phyloP scores from a whole-genome alignment of 2,113 vertebrate species.

The Capreolus pygargus region DNA sequence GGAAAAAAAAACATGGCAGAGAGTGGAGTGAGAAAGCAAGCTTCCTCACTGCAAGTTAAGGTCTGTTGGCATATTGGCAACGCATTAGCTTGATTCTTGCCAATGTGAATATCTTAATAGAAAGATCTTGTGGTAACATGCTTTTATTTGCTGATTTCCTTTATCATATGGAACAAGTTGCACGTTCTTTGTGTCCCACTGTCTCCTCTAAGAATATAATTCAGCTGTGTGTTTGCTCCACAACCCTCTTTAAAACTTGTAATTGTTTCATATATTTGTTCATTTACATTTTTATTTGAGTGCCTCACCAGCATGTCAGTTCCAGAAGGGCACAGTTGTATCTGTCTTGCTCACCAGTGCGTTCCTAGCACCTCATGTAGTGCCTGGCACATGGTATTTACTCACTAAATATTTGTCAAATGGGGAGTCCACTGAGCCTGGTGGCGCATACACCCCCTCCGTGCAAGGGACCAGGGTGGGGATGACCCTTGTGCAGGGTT shows the following conservation, averaged over 20 bases:
- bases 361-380: neutral
- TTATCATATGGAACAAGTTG: neutral
- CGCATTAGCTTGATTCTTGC: neutral
- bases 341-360: neutral
- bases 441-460: neutral
- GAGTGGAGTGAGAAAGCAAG: neutral
- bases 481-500: neutral
- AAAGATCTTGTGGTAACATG: neutral
- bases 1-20: neutral
- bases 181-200: neutral
- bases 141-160: slow-evolving; percentile 29
- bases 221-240: neutral
- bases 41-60: neutral
- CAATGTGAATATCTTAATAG: neutral
- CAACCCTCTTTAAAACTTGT: neutral
- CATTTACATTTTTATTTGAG: slow-evolving; percentile 16
- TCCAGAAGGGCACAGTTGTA: neutral
- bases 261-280: neutral
- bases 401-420: slow-evolving; percentile 44
- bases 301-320: neutral
- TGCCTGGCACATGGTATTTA: slow-evolving; percentile 29
- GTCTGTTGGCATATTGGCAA: neutral
- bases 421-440: neutral
- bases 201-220: slow-evolving; percentile 8
- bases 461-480: neutral